These are phyloP conservation scores for Crax fasciolata DNA, from an alignment of 2,797 vertebrate genomes.

Conservation along the genomic window DNA sequence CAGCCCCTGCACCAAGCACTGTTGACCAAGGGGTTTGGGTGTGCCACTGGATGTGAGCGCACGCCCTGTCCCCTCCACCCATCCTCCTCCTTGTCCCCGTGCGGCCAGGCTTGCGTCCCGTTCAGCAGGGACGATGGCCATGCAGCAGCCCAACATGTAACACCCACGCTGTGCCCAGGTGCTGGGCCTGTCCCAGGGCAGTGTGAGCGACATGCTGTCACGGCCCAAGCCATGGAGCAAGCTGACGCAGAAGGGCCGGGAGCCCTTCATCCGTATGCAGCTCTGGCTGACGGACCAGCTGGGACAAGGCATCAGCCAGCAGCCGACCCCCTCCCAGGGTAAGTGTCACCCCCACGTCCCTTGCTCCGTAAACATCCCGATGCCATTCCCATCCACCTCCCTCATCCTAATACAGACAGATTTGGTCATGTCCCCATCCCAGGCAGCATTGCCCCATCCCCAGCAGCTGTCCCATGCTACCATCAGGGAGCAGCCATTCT, in stretches of 20 bases:
- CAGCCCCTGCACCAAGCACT: neutral
- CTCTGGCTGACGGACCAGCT: conserved; percentile 97
- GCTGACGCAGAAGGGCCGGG: conserved; percentile 97
- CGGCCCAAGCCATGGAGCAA: conserved; percentile 99
- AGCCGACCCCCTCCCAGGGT: conserved; percentile 80
- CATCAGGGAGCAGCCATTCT: neutral
- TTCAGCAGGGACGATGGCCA: neutral
- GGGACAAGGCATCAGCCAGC: conserved; percentile 89
- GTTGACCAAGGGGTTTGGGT: neutral
- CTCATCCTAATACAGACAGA: neutral
- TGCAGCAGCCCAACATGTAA: fast-evolving
- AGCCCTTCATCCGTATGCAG: conserved; percentile 99
- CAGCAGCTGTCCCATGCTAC: neutral
- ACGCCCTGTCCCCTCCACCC: neutral
- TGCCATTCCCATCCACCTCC: neutral
- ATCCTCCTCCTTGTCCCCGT: neutral
- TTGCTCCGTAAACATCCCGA: neutral
- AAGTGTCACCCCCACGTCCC: neutral
- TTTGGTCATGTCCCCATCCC: neutral
- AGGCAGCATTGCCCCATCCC: neutral
- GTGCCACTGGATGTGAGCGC: fast-evolving
- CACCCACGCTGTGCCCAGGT: conserved; percentile 82
- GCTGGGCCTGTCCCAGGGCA: conserved; percentile 97
- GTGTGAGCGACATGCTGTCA: conserved; percentile 98
- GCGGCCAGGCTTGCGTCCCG: neutral